Conservation (phyloP, 2,797 vertebrate genomes). For the Mionectes olivaceus region DNA sequence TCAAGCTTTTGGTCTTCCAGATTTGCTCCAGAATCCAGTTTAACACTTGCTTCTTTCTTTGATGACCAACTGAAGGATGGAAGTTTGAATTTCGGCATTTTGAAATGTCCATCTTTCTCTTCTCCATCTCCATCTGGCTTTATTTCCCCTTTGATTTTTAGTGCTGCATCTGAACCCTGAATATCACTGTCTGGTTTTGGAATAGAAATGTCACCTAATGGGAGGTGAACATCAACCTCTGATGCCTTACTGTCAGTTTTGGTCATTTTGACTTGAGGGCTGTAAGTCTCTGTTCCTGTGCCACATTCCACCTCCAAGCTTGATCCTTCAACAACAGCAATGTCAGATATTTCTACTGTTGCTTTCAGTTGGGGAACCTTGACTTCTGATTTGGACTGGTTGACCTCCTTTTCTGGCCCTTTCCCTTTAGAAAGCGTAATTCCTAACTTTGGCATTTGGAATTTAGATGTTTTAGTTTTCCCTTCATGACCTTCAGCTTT, state of each 20-base stretch:
- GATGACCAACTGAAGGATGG: constrained; percentile 70
- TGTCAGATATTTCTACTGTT: constrained; percentile 61
- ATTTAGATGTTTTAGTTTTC: constrained; percentile 69
- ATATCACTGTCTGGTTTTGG: background rate
- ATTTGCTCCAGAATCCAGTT: background rate
- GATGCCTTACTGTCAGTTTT: constrained; percentile 1
- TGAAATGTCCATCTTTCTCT: constrained; percentile 62
- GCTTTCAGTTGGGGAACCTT: constrained; percentile 43
- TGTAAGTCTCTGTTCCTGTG: background rate
- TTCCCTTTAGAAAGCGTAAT: constrained; percentile 25
- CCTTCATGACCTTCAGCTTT: background rate
- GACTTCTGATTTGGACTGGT: constrained; percentile 2
- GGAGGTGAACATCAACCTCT: background rate
- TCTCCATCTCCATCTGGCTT: background rate
- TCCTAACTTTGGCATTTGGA: constrained; percentile 76
- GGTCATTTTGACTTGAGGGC: background rate
- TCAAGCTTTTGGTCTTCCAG: background rate
- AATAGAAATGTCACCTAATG: background rate
- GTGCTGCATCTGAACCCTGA: background rate
- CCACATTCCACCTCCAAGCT: background rate
- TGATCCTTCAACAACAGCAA: constrained; percentile 52
- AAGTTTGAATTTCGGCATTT: constrained; percentile 62
- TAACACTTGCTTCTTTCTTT: constrained; percentile 53
- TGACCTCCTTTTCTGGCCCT: background rate
- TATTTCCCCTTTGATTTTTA: background rate